These are phyloP conservation scores for Phyllostomus discolor DNA, from an alignment of 2,113 vertebrate species.

Conservation along the genomic window DNA sequence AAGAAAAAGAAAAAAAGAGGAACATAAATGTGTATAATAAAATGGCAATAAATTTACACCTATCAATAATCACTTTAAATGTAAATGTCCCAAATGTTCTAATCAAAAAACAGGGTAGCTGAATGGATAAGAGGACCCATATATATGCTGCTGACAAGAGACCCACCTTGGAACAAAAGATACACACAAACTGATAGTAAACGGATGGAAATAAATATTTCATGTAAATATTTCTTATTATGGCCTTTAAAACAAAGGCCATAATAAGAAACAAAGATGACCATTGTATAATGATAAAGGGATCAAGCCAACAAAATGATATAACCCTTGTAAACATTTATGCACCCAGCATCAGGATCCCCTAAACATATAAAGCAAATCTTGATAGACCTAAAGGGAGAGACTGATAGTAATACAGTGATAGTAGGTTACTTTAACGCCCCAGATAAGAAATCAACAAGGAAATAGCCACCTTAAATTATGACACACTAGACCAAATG, in stretches of 20 bases:
- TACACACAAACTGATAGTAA: not conserved
- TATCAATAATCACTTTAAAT: not conserved
- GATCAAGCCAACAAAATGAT: not conserved
- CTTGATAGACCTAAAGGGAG: not conserved
- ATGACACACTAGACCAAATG: not conserved
- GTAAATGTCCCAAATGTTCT: not conserved
- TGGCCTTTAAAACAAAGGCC: not conserved
- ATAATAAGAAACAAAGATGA: not conserved
- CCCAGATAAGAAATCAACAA: not conserved
- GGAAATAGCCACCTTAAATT: not conserved
- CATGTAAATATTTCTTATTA: not conserved
- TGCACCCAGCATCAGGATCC: not conserved
- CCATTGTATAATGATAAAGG: not conserved
- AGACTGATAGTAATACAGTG: not conserved
- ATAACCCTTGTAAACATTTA: not conserved
- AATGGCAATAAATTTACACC: not conserved
- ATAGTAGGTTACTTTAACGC: not conserved
- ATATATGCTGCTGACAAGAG: not conserved
- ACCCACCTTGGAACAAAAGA: not conserved
- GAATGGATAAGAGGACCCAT: not conserved
- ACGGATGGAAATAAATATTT: not conserved
- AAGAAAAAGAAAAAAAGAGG: not conserved
- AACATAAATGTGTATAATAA: not conserved
- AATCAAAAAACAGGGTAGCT: not conserved
- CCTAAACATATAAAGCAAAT: not conserved